Base-by-base conservation (phyloP, 1,140 invertebrate species). In the Cepaea nemoralis region DNA sequence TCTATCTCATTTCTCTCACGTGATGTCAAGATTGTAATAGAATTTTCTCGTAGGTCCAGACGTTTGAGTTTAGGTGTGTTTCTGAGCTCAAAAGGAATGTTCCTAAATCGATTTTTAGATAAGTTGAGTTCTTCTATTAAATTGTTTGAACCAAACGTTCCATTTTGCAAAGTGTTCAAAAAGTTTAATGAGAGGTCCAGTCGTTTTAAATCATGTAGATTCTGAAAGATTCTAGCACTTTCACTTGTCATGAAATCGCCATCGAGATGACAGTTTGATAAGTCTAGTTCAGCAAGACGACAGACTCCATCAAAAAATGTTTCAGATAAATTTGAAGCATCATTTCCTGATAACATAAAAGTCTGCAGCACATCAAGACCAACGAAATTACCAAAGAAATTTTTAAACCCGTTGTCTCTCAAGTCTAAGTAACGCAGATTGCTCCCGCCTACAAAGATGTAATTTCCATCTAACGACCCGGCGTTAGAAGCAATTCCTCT, bases 31-130 rank as follows among this genome's bases (percentile, higher is more conserved):
- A 19, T 22, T 24, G 37, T 63, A 3, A 77, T 40, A 42, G 75
- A 48, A 50, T 77, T 77, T 22, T 63, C 35, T 3, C 75, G 45
- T 3, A 77, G 24, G 33, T 77, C 33, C 33, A 77, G 31, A 24
- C 37, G 3, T 35, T 40, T 22, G 1, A 77, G 48, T n/a, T 77
- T 59, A 8, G 75, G 75, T 35, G 75, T 77, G n/a, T 55, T 35
- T n/a, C 22, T 35, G 0, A 77, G 12, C 14, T 77, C 75, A 77
- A 77, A 77, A 1, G 75, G 75, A 77, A 77, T 42, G 39, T 37
- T 39, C 16, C 50, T 6, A 24, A 77, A 77, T 45, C 59, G 10
- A 42, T 77, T 77, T 19, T 39, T 39, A 1, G 75, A 48, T 5
- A 77, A 16, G 24, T 77, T 35, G 5, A 77, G 55, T 16, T 27